A percentile compares a stretch with the other conserved stretches of the same genome.
Conservation (phyloP, 1,140 invertebrate genomes). For the Caenorhabditis elegans region WBcel235 BX284603.4:9156001-9156500, state of each 20-base stretch:
- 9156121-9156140: background rate
- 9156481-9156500: background rate
- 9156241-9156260: background rate
- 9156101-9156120: background rate
- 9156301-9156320: background rate
- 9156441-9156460: background rate
- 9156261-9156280: background rate
- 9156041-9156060: background rate
- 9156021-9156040: background rate
- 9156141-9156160: conserved; percentile 5
- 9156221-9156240: conserved; percentile 1
- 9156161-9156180: conserved; percentile 12
- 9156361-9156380: too few relatives aligned
- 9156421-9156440: background rate
- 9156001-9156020: background rate
- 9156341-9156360: background rate
- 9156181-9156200: background rate
- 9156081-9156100: conserved; percentile 13
- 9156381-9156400: background rate
- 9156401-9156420: background rate
- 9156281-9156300: conserved; percentile 1
- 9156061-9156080: conserved; percentile 16
- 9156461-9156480: background rate
- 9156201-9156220: too few relatives aligned
- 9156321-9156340: background rate